Evolutionary conservation across 2,888 invertebrate genomes (phyloP).

Genomic region (Apodemia mormo): DNA sequence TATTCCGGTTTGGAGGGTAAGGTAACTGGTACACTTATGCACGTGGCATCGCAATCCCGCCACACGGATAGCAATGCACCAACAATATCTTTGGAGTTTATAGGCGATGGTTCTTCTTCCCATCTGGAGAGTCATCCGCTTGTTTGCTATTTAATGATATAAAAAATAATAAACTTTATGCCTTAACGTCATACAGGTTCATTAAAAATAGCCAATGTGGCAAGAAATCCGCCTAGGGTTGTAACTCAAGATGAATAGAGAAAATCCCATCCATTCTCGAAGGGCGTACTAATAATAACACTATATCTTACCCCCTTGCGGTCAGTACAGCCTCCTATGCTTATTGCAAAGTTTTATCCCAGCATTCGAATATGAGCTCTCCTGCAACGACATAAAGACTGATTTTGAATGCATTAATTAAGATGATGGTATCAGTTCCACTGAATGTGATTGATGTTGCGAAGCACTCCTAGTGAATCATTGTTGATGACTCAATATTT

Average conservation of each 20-base stretch:
- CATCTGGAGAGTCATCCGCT: no score
- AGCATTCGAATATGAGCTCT: constrained; percentile 22
- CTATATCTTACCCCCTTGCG: constrained; percentile 43
- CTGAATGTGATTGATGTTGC: constrained; percentile 23
- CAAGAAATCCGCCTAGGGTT: constrained; percentile 15
- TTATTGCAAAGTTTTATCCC: constrained; percentile 21
- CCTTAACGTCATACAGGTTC: background rate
- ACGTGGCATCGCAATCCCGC: no score
- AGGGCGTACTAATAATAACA: constrained; percentile 43
- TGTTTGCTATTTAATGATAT: no score
- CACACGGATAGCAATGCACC: no score
- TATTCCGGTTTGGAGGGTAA: no score
- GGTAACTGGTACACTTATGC: no score
- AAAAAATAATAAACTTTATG: background rate
- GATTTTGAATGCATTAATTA: constrained; percentile 11
- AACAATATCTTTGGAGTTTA: no score
- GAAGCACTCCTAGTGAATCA: constrained; percentile 40
- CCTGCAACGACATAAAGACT: background rate
- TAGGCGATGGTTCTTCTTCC: no score
- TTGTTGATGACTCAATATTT: constrained; percentile 46
- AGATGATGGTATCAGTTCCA: constrained; percentile 19
- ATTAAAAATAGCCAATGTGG: constrained; percentile 2
- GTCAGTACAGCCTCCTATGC: constrained; percentile 38
- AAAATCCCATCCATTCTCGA: constrained; percentile 39
- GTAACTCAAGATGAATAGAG: constrained; percentile 20